A percentile compares a stretch with the other conserved stretches of the same genome.
These are phyloP conservation scores for Isurus oxyrinchus DNA, from an alignment of 2,113 vertebrate genomes.

Conservation along the genomic window DNA sequence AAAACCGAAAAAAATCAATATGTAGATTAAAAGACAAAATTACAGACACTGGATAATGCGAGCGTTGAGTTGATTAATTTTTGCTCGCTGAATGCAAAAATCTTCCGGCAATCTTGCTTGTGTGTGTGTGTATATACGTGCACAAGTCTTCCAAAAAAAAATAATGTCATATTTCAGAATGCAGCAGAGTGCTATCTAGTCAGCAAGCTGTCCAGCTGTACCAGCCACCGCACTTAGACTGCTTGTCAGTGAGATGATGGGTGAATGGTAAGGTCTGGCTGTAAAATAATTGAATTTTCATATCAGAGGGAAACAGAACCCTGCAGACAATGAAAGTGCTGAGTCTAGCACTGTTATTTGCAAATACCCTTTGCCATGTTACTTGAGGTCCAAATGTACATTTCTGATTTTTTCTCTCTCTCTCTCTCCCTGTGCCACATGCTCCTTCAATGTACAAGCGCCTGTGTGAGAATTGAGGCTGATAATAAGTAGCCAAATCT, in stretches of 20 bases:
- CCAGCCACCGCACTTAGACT: constrained; percentile 81
- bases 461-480: constrained; percentile 87
- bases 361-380: constrained; percentile 99
- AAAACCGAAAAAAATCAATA: constrained; percentile 50
- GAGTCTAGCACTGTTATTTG: constrained; percentile 99
- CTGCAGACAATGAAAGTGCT: constrained; percentile 99
- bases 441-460: constrained; percentile 92
- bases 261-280: constrained; percentile 93
- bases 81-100: constrained; percentile 88
- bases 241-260: constrained; percentile 80
- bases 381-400: constrained; percentile 99
- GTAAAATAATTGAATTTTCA: constrained; percentile 99
- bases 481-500: constrained; percentile 89
- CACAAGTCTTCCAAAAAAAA: constrained; percentile 57
- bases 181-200: constrained; percentile 87
- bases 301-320: constrained; percentile 99
- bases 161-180: constrained; percentile 88
- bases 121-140: constrained; percentile 51
- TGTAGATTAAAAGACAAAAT: constrained; percentile 65
- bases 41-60: constrained; percentile 73
- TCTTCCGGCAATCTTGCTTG: constrained; percentile 93
- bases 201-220: constrained; percentile 77
- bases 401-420: constrained; percentile 68
- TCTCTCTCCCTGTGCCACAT: constrained; percentile 97
- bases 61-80: constrained; percentile 94